These are phyloP conservation scores for Muscidifurax raptorellus DNA, from an alignment of 1,140 invertebrate genomes.

Conservation along the genomic window DNA sequence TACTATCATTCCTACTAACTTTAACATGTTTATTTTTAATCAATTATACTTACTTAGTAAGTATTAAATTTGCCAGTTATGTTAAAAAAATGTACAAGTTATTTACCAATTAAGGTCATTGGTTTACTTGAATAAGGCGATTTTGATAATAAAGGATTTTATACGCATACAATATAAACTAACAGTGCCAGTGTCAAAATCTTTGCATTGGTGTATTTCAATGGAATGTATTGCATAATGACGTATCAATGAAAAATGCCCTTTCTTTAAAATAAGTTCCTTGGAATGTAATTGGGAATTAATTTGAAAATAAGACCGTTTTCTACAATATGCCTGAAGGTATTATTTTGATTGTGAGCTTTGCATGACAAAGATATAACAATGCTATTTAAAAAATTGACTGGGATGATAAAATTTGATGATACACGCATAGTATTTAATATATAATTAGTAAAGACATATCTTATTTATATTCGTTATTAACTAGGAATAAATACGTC, in stretches of 20 bases:
- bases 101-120: slow-evolving; percentile 35
- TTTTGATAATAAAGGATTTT: slow-evolving; percentile 50
- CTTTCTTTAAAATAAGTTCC: slow-evolving; percentile 33
- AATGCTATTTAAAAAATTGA: slow-evolving; percentile 25
- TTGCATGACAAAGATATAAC: slow-evolving; percentile 5
- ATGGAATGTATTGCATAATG: slow-evolving; percentile 47
- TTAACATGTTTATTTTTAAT: slow-evolving; percentile 26
- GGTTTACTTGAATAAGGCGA: slow-evolving; percentile 42
- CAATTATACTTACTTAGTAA: slow-evolving; percentile 52
- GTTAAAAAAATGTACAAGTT: slow-evolving; percentile 54
- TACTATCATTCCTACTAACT: slow-evolving; percentile 17
- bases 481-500: slow-evolving; percentile 57
- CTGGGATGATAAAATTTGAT: slow-evolving; percentile 16
- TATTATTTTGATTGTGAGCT: slow-evolving; percentile 32
- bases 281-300: slow-evolving; percentile 46
- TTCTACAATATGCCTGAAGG: neutral
- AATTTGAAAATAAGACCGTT: slow-evolving; percentile 47
- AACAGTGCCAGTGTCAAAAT: neutral
- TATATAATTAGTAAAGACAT: slow-evolving; percentile 12
- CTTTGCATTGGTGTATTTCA: slow-evolving; percentile 37
- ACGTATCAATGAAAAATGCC: slow-evolving; percentile 49
- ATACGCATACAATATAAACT: slow-evolving; percentile 44
- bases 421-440: slow-evolving; percentile 18
- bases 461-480: slow-evolving; percentile 28
- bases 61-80: slow-evolving; percentile 47